Base-by-base conservation (phyloP, 2,113 vertebrate species). In the Forbesichthys papilliferus region DNA sequence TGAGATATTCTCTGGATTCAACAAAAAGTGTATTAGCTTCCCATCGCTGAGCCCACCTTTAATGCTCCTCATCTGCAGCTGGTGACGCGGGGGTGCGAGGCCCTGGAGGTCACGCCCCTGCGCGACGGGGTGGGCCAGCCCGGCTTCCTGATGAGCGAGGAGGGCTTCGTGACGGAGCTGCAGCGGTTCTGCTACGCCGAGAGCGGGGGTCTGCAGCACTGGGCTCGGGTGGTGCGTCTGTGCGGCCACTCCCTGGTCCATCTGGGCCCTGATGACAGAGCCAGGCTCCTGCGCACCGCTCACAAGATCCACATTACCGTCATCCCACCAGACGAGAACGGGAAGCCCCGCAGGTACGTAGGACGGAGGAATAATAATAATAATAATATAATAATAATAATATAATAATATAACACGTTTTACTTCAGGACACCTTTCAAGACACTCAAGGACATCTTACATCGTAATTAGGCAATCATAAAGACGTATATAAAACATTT, bases 231-330 rank as follows among this genome's bases (percentile, higher is more conserved):
- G 76, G 93, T 96, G 42, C 89, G 94, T 0, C 91, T 97, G 16
- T 96, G 95, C 4, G 93, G 94, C 14, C 92, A 87, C 64, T 90
- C 93, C 0, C 89, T 96, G 67, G 92, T 95, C 33, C 82, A 90
- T 54, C 90, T 97, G 14, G 87, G 84, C 54, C 87, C 90, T 0
- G 88, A 93, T 3, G 93, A 94, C 75, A 91, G 93, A 16, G 82
- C 86, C 6, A 83, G 84, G 59, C 89, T 94, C 55, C 93, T 96
- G 54, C 92, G 94, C 72, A 91, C 90, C 0, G 94, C 95, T 0
- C 92, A 93, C 85, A 96, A 95, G 74, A 94, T 95, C 80, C 94
- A 94, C 90, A 93, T 97, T 88, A 97, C 95, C 0, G 94, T 96
- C 63, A 93, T 97, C 69, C 95, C 95, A 0, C 95, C 96, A 0